Base-by-base conservation (phyloP, 1,140 invertebrate genomes). In the Subanguina moxae region DNA sequence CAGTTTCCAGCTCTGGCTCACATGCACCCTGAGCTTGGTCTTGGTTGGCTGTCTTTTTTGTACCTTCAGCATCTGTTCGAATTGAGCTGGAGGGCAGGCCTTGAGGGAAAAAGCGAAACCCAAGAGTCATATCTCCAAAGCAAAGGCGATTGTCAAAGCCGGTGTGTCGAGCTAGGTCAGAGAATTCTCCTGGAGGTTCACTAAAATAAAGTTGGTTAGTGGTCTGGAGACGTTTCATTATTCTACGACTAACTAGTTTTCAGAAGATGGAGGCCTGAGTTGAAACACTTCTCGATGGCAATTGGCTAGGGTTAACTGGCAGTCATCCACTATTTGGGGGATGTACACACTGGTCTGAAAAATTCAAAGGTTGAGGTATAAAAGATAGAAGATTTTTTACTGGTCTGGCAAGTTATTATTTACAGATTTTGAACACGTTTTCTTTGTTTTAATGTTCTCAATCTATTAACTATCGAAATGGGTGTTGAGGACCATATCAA, bases 101-200 rank as follows among this genome's bases (percentile, higher is more conserved):
- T 25, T 76, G 62, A 23, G 80, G 71, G 67, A 83, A 80, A 68
- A 84, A 84, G 1, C 88, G 84, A 83, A 93, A 92, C n/a, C 89
- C 89, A 0, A 94, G 84, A 1, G 91, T 85, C 46, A 92, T 88
- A 80, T 94, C 92, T 1, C 92, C 93, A 78, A 90, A 93, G 82
- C 92, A 94, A 11, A 93, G 86, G 32, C 88, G 88, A 1, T 90
- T 89, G 82, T 93, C 91, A 83, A 93, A 94, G 13, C 92, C 93
- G 0, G 90, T 90, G 84, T 89, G 90, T 30, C 84, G 86, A 43
- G 87, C 86, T 70, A 89, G 85, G 57, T 87, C 74, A 28, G 52
- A 56, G 45, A 62, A 73, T 58, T 70, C 73, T 17, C 38, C 15
- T 28, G 67, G 19, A 57, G 59, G 38, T 15, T 58, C 68, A 42